Evolutionary conservation across 2,888 invertebrate genomes (phyloP).

Genomic region (Tiphia femorata): DNA sequence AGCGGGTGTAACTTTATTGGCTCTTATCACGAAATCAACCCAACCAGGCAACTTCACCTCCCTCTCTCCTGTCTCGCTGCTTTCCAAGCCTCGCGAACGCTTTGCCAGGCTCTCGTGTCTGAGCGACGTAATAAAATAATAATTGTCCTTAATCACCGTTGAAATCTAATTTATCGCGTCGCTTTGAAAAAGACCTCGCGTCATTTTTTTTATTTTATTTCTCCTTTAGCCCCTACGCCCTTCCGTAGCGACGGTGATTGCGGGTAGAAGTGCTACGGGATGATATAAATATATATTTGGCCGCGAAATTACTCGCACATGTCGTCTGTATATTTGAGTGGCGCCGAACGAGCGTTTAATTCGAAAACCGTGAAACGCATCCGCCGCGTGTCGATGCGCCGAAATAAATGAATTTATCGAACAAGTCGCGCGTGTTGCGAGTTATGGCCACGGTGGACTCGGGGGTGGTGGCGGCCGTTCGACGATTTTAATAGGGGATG

Average conservation of each 20-base stretch:
- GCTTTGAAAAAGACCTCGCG: conserved; percentile 10
- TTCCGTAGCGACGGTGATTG: conserved; percentile 18
- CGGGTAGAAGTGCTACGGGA: conserved; percentile 13
- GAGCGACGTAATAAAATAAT: conserved; percentile 38
- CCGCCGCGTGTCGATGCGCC: conserved; percentile 25
- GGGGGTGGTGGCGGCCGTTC: too few relatives aligned
- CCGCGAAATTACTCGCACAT: conserved; percentile 38
- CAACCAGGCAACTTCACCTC: conserved; percentile 14
- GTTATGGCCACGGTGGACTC: too few relatives aligned
- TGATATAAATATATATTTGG: conserved; percentile 28
- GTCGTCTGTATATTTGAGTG: conserved; percentile 37
- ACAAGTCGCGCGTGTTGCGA: too few relatives aligned
- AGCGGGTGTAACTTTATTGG: conserved; percentile 60
- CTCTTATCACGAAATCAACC: conserved; percentile 52
- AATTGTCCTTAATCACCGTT: conserved; percentile 37
- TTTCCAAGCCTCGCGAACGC: too few relatives aligned
- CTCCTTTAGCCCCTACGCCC: too few relatives aligned
- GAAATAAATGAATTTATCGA: conserved; percentile 44
- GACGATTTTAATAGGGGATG: too few relatives aligned
- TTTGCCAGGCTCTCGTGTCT: background rate
- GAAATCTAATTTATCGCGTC: conserved; percentile 40
- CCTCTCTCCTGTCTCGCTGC: background rate
- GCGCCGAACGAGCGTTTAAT: conserved; percentile 43
- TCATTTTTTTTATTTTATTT: conserved; percentile 4
- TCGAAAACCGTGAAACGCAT: conserved; percentile 32